A percentile compares a stretch with the other conserved stretches of the same genome.
phyloP scores from a whole-genome alignment of 2,888 invertebrate species.

The Cetonia aurata region DNA sequence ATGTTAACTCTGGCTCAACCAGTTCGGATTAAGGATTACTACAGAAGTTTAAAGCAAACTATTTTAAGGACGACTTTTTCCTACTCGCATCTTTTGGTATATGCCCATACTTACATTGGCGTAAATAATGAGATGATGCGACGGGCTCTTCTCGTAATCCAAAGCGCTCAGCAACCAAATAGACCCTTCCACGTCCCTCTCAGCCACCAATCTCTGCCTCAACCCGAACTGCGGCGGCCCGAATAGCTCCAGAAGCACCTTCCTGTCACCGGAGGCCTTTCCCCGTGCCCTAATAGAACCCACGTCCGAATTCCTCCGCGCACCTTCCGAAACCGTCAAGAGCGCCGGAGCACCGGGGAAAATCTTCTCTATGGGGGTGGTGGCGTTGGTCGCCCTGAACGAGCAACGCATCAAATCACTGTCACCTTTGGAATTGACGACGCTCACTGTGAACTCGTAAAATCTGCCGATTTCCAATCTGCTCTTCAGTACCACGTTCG shows the following conservation, averaged over 20 bases:
- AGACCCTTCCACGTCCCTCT: conserved; percentile 84
- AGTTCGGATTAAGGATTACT: no score
- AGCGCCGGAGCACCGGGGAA: conserved; percentile 74
- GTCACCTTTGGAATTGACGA: conserved; percentile 79
- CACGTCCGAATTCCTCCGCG: conserved; percentile 79
- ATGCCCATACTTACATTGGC: conserved; percentile 80
- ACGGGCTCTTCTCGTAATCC: conserved; percentile 90
- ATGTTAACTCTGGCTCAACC: no score
- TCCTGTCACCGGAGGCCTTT: conserved; percentile 82
- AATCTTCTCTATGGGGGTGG: conserved; percentile 80
- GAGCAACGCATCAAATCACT: conserved; percentile 71
- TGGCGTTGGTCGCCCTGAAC: conserved; percentile 82
- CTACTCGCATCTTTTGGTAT: no score
- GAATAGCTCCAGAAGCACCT: conserved; percentile 87
- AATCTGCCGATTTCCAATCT: conserved; percentile 84
- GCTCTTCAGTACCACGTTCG: conserved; percentile 84
- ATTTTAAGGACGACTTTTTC: no score
- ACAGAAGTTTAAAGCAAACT: no score
- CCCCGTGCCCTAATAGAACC: conserved; percentile 86
- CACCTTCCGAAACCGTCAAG: conserved; percentile 63
- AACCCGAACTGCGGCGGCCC: conserved; percentile 84
- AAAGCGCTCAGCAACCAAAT: conserved; percentile 82
- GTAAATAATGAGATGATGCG: conserved; percentile 88
- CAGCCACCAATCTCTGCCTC: conserved; percentile 80
- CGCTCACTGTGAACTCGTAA: conserved; percentile 81